Conservation (phyloP, 2,888 invertebrate genomes). For the Reticulitermes lucifugus region DNA sequence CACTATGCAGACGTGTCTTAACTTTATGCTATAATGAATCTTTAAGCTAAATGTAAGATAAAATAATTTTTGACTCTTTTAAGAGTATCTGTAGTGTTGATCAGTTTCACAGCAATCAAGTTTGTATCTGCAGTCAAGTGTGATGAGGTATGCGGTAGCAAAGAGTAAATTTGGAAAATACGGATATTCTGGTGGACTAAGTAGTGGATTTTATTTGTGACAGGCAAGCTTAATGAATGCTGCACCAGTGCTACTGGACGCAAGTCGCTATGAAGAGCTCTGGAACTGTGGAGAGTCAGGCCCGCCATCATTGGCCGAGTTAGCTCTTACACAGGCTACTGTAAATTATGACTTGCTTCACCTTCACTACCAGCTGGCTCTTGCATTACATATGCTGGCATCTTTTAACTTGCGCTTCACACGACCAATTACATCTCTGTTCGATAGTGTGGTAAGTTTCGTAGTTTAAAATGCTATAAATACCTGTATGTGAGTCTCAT, state of each 20-base stretch:
- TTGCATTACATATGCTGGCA: constrained; percentile 82
- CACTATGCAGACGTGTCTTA: too few species aligned
- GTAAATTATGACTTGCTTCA: constrained; percentile 82
- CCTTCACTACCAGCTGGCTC: constrained; percentile 83
- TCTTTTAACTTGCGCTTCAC: constrained; percentile 79
- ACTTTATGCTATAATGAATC: too few species aligned
- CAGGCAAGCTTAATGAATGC: constrained; percentile 39
- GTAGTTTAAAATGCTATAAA: too few species aligned
- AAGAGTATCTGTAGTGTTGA: too few species aligned
- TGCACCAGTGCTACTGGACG: not conserved
- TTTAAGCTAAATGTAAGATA: too few species aligned
- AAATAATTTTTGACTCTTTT: too few species aligned
- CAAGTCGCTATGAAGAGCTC: constrained; percentile 70
- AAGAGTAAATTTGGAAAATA: too few species aligned
- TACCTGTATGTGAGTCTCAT: too few species aligned
- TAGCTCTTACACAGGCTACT: constrained; percentile 81
- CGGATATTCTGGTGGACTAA: too few species aligned
- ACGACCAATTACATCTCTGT: constrained; percentile 79
- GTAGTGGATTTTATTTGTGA: not conserved
- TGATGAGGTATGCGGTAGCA: too few species aligned
- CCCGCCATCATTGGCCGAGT: constrained; percentile 77
- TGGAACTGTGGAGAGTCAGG: constrained; percentile 71
- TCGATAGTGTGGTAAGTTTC: constrained; percentile 75
- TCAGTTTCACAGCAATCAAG: too few species aligned
- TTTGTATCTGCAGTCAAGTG: too few species aligned